Conservation (phyloP, 2,888 invertebrate genomes). For the Eupithecia subumbrata region DNA sequence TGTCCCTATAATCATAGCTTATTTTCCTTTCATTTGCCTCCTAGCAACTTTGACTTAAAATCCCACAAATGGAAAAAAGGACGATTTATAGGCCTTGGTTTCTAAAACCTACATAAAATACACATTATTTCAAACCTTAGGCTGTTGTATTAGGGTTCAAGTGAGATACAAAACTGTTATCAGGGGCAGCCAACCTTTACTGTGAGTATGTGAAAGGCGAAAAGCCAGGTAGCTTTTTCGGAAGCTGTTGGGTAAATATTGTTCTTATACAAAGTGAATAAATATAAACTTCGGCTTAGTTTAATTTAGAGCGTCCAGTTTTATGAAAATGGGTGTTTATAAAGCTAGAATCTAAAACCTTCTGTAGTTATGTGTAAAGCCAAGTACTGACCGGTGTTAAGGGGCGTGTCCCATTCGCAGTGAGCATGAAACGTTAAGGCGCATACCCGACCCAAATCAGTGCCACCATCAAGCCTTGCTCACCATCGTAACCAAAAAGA, state of each 20-base stretch:
- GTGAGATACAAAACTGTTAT: constrained; percentile 1
- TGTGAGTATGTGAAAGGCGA: constrained; percentile 35
- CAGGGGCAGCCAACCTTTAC: constrained; percentile 40
- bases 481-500: no score
- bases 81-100: constrained; percentile 18
- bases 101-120: constrained; percentile 19
- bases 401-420: no score
- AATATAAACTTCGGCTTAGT: background rate
- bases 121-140: constrained; percentile 16
- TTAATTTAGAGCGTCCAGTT: background rate
- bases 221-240: constrained; percentile 37
- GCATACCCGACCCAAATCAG: no score
- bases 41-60: constrained; percentile 32
- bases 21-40: constrained; percentile 25
- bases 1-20: constrained; percentile 22
- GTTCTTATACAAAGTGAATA: background rate
- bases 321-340: background rate
- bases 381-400: no score
- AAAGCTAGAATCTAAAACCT: background rate
- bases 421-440: no score
- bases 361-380: no score
- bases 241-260: constrained; percentile 14
- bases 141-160: constrained; percentile 12
- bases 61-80: constrained; percentile 27
- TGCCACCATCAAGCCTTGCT: no score